Evolutionary conservation across 2,113 vertebrate species (phyloP).

Genomic region (Cyanoramphus novaezelandiae): DNA sequence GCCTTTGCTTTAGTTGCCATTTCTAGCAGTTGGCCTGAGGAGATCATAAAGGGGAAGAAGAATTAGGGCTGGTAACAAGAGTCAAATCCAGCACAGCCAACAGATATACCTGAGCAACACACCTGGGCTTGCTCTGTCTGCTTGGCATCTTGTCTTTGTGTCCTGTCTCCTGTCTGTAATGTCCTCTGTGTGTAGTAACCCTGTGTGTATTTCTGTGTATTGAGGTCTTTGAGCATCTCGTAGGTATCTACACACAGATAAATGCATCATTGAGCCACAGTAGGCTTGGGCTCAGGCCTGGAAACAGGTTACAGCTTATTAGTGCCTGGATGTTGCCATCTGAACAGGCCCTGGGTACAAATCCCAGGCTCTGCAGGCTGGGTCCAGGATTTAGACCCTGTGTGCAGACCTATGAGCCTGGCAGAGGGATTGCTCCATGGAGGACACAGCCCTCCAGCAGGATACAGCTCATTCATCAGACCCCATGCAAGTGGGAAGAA

Average conservation of each 20-base stretch:
- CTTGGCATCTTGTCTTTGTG: background rate
- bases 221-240: background rate
- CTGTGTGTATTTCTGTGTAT: background rate
- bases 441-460: background rate
- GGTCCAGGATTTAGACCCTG: background rate
- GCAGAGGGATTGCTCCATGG: background rate
- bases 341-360: fast-evolving
- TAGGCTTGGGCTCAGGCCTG: background rate
- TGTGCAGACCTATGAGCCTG: background rate
- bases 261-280: fast-evolving
- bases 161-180: background rate
- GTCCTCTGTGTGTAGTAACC: background rate
- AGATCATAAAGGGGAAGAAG: background rate
- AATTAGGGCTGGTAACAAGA: background rate
- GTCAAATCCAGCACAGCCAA: background rate
- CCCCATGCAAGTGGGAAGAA: background rate
- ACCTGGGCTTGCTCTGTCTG: background rate
- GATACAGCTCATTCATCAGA: background rate
- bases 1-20: background rate
- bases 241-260: background rate
- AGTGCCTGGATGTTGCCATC: background rate
- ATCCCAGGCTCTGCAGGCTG: background rate
- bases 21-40: background rate
- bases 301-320: background rate
- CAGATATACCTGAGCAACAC: background rate